A percentile compares a stretch with the other conserved stretches of the same genome.
Evolutionary conservation across 2,797 vertebrate genomes (phyloP).

Genomic region (Otolemur crassicaudatus): DNA sequence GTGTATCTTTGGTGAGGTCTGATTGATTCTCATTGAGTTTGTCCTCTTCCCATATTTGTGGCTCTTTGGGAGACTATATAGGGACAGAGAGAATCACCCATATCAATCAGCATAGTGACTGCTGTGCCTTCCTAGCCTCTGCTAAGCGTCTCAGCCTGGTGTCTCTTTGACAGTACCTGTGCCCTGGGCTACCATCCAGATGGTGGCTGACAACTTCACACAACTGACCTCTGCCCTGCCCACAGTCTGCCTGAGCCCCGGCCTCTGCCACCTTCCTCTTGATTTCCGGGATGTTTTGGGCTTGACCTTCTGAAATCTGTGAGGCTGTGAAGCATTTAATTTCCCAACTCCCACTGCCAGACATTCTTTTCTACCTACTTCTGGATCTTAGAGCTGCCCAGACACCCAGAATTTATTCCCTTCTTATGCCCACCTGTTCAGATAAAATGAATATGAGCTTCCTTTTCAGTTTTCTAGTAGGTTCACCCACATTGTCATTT

Average conservation of each 20-base stretch:
- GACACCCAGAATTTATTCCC: not conserved
- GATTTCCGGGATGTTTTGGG: not conserved
- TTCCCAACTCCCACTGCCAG: not conserved
- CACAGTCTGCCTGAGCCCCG: not conserved
- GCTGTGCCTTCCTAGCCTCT: not conserved
- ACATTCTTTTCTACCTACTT: not conserved
- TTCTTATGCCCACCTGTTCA: not conserved
- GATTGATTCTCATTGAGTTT: not conserved
- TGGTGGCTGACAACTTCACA: not conserved
- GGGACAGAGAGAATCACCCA: rapidly evolving
- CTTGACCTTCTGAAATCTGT: not conserved
- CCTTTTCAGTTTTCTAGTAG: not conserved
- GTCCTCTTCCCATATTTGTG: not conserved
- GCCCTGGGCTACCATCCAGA: rapidly evolving
- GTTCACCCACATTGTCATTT: not conserved
- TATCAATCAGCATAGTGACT: rapidly evolving
- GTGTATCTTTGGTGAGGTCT: not conserved
- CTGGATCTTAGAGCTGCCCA: not conserved
- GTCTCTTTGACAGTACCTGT: not conserved
- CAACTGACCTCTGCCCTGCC: not conserved
- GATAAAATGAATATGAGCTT: not conserved
- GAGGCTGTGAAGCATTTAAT: not conserved
- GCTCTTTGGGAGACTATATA: not conserved
- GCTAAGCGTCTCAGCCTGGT: rapidly evolving
- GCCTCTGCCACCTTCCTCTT: not conserved